Evolutionary conservation across 2,113 vertebrate genomes (phyloP), one percentile per base, ranked within the genome.

Genomic region (Megaptera novaeangliae): DNA sequence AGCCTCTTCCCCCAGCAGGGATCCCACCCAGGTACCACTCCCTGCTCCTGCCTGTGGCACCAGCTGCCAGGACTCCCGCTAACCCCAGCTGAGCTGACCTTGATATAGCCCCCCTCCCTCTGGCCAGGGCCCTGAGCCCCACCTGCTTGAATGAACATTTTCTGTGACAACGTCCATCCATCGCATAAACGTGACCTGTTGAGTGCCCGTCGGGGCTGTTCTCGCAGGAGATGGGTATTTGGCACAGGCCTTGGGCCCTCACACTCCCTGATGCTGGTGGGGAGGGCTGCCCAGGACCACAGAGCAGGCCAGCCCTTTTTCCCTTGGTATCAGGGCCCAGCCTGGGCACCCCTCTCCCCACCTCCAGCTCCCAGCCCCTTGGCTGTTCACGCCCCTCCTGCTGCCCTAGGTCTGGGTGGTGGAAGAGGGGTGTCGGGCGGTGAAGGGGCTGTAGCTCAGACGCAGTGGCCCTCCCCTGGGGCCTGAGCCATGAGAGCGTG

Each of bases 101-200:
- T 55, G 41, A 13, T n/a, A 57, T 18, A 85, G 31, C 52, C 46
- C 55, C 63, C 18, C n/a, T 34, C 63, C 20, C 59, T 34, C 31
- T 34, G 68, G 39, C 83, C 77, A 88, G 66, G 55, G 52, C 13
- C 55, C 91, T 90, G 87, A 44, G 34, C 55, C 59, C 41, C 74
- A 25, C 72, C 89, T 68, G 68, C 80, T 66, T 75, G 69, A 88
- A 55, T 88, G 86, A 91, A 36, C 44, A 9, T 92, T 83, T 89
- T 93, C 95, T 92, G 63, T 96, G 89, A 68, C 49, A 44, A 25
- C 3, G 63, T 89, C 96, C 96, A 95, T 96, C 84, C 96, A 95
- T 97, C 72, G 90, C 90, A 90, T 96, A 72, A 84, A 90, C 96
- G 52, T 96, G 92, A 61, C 83, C 61, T 66, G 6, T 49, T 68